Percentiles rank a stretch among this genome's conserved stretches.
Evolutionary conservation across 2,888 invertebrate species (phyloP).

Genomic region (Lasiommata megera): DNA sequence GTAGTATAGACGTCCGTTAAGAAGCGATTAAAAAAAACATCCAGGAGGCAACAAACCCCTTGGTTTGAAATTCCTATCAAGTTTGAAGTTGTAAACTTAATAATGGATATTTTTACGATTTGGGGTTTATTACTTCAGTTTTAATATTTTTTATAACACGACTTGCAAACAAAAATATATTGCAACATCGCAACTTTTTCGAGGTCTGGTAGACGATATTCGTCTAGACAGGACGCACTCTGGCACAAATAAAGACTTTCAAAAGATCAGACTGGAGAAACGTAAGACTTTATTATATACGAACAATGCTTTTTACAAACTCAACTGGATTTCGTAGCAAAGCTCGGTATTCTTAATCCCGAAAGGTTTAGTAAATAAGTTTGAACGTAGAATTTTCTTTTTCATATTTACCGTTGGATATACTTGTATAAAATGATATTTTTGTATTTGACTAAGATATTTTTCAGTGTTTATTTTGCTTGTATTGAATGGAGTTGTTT

Average conservation of each 20-base stretch:
- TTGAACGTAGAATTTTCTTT: background rate
- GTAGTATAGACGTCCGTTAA: no score
- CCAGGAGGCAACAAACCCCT: no score
- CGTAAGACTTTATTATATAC: slow-evolving; percentile 1
- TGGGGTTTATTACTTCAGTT: background rate
- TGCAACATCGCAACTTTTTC: background rate
- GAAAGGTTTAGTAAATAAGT: background rate
- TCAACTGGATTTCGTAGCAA: background rate
- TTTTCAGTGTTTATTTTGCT: no score
- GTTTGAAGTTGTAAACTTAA: no score
- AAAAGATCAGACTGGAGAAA: slow-evolving; percentile 1
- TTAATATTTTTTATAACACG: no score
- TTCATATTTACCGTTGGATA: background rate
- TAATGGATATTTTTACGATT: no score
- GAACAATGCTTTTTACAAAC: background rate
- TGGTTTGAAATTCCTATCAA: no score
- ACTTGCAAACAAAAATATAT: background rate
- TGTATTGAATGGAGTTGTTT: no score
- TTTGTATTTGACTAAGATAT: no score
- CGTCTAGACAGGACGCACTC: slow-evolving; percentile 8
- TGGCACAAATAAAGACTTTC: background rate
- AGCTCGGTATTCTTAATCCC: background rate
- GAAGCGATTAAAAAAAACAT: no score
- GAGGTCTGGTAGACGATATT: background rate
- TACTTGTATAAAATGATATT: background rate